Conservation (phyloP, 1,140 invertebrate species). For the Aphelenchoides avenae region DNA sequence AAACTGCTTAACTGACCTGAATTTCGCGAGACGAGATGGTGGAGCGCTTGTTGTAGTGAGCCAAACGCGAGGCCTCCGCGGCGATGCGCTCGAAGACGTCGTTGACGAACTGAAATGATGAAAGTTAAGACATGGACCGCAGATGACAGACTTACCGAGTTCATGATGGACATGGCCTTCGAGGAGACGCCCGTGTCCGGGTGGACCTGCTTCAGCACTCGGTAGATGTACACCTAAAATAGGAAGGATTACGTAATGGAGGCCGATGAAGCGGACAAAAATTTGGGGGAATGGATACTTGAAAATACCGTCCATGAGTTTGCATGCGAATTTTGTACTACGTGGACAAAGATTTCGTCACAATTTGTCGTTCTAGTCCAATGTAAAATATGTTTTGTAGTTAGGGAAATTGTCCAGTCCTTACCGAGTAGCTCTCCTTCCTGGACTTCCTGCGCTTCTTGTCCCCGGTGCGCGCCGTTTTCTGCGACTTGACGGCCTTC, state of each 20-base stretch:
- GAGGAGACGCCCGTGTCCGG: slow-evolving; percentile 62
- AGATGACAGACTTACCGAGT: slow-evolving; percentile 59
- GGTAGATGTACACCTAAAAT: slow-evolving; percentile 49
- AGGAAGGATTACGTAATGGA: neutral
- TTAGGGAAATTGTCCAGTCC: too few species aligned
- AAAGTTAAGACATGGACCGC: neutral
- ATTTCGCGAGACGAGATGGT: slow-evolving; percentile 61
- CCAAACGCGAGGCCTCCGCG: slow-evolving; percentile 43
- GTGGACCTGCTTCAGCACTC: slow-evolving; percentile 40
- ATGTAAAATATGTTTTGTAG: too few species aligned
- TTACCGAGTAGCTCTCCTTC: slow-evolving; percentile 54
- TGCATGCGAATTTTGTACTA: too few species aligned
- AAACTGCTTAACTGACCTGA: too few species aligned
- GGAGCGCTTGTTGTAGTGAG: slow-evolving; percentile 60
- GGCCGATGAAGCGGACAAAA: neutral
- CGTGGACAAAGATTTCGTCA: too few species aligned
- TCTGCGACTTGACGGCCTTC: slow-evolving; percentile 62
- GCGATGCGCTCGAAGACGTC: slow-evolving; percentile 49
- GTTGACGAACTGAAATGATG: slow-evolving; percentile 61
- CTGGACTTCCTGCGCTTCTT: slow-evolving; percentile 60
- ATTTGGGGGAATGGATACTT: too few species aligned
- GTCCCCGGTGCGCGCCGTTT: slow-evolving; percentile 60
- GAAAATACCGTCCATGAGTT: too few species aligned
- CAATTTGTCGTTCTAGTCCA: too few species aligned
- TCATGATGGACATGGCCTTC: slow-evolving; percentile 69